A percentile compares a stretch with the other conserved stretches of the same genome.
These are phyloP conservation scores for Heterodera carotae DNA, from an alignment of 1,140 invertebrate species.

Conservation along the genomic window DNA sequence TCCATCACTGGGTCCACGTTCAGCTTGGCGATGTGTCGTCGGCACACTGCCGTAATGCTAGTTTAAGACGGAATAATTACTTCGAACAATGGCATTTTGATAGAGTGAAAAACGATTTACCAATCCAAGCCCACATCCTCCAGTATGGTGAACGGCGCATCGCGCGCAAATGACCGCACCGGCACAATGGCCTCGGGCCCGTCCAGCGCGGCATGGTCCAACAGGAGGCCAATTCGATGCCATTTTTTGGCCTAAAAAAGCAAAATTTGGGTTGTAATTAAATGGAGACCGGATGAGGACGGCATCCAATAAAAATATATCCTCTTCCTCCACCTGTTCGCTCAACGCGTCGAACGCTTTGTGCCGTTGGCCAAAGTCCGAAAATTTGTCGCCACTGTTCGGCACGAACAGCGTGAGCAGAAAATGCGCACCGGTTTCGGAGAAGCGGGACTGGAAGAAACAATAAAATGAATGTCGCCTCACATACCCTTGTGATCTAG, in stretches of 20 bases:
- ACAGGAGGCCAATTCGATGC: conserved; percentile 22
- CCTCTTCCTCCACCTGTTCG: neutral
- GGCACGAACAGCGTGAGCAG: conserved; percentile 13
- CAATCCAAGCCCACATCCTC: conserved; percentile 37
- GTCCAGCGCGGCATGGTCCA: conserved; percentile 36
- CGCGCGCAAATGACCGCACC: neutral
- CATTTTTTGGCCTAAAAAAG: conserved; percentile 42
- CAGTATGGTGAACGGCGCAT: conserved; percentile 27
- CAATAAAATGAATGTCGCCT: too few relatives aligned
- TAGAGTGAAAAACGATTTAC: conserved; percentile 2
- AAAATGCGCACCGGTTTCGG: conserved; percentile 2
- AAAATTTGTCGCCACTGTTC: conserved; percentile 12
- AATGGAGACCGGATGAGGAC: too few relatives aligned
- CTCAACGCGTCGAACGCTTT: conserved; percentile 11
- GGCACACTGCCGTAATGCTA: conserved; percentile 45
- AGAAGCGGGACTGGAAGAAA: neutral
- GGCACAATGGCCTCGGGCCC: conserved; percentile 27
- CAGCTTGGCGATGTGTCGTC: conserved; percentile 40
- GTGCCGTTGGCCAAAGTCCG: neutral
- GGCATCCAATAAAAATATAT: neutral
- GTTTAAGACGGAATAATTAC: too few relatives aligned
- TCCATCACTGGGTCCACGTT: conserved; percentile 44
- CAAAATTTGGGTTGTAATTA: too few relatives aligned
- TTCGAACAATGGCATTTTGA: neutral
- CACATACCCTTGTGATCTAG: too few relatives aligned